Evolutionary conservation across 2,113 vertebrate genomes (phyloP).

Genomic region (Lethenteron reissneri): DNA sequence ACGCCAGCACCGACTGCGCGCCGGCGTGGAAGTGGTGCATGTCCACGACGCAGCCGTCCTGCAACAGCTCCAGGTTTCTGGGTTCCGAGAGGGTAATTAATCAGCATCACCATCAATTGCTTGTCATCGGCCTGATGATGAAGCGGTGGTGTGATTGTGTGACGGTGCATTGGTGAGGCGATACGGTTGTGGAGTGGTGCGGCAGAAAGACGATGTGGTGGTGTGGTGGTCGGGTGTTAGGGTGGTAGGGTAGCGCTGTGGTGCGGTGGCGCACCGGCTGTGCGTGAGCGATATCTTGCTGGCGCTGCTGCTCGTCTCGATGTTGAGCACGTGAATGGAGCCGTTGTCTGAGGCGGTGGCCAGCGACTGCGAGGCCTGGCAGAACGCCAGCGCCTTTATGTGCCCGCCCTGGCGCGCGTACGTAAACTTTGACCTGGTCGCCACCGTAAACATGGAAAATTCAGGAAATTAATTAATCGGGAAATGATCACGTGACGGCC

Average conservation of each 20-base stretch:
- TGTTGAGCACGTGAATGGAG: conserved; percentile 63
- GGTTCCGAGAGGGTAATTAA: not conserved
- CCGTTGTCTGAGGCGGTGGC: conserved; percentile 78
- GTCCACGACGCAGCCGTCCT: conserved; percentile 85
- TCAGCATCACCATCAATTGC: not conserved
- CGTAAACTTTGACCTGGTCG: conserved; percentile 59
- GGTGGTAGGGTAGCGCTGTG: no score
- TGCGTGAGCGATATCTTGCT: conserved; percentile 4
- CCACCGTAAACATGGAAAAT: not conserved
- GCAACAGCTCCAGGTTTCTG: conserved; percentile 55
- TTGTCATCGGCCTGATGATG: not conserved
- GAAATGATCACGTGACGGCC: no score
- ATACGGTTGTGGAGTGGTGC: no score
- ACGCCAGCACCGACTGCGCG: conserved; percentile 69
- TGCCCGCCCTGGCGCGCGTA: conserved; percentile 70
- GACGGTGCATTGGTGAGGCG: no score
- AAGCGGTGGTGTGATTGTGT: no score
- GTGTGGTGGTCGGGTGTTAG: no score
- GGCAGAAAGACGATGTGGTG: no score
- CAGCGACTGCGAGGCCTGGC: conserved; percentile 80
- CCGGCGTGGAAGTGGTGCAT: conserved; percentile 87
- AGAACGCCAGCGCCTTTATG: conserved; percentile 75
- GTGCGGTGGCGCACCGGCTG: not conserved
- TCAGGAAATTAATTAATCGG: not conserved
- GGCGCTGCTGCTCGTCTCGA: conserved; percentile 53